Evolutionary conservation across 2,113 vertebrate species (phyloP).

Genomic region (Eulacestoma nigropectus): DNA sequence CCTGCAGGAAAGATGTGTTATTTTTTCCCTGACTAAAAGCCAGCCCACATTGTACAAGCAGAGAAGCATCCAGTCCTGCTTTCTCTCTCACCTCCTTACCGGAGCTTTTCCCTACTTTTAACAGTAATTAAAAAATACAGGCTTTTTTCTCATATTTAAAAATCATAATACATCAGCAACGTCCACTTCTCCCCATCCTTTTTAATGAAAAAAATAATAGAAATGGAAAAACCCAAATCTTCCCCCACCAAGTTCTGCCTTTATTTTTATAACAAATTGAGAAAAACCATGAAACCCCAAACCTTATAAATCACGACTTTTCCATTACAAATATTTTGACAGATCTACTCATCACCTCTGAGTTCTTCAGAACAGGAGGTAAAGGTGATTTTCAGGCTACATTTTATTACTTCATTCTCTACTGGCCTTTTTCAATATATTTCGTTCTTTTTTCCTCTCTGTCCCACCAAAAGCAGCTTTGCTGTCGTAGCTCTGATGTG

Average conservation of each 20-base stretch:
- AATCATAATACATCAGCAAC: background rate
- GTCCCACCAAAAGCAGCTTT: background rate
- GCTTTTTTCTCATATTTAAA: background rate
- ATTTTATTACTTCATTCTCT: slow-evolving; percentile 46
- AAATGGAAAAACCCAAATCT: background rate
- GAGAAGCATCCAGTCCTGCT: background rate
- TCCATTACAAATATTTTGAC: slow-evolving; percentile 38
- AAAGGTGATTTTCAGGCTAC: slow-evolving; percentile 33
- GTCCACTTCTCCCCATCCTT: background rate
- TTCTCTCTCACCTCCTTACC: background rate
- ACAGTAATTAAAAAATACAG: background rate
- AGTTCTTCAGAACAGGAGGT: background rate
- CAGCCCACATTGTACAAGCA: background rate
- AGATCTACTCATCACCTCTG: slow-evolving; percentile 27
- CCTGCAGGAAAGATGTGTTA: background rate
- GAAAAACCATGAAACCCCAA: background rate
- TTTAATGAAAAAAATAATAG: background rate
- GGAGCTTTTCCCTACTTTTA: background rate
- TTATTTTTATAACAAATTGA: background rate
- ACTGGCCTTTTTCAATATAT: background rate
- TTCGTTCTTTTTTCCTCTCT: background rate
- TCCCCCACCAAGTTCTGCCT: background rate
- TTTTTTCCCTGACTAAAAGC: background rate
- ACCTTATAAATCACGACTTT: slow-evolving; percentile 38
- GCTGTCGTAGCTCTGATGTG: background rate